Evolutionary conservation across 2,888 invertebrate species (phyloP).

Genomic region (Romanomermis culicivorax): DNA sequence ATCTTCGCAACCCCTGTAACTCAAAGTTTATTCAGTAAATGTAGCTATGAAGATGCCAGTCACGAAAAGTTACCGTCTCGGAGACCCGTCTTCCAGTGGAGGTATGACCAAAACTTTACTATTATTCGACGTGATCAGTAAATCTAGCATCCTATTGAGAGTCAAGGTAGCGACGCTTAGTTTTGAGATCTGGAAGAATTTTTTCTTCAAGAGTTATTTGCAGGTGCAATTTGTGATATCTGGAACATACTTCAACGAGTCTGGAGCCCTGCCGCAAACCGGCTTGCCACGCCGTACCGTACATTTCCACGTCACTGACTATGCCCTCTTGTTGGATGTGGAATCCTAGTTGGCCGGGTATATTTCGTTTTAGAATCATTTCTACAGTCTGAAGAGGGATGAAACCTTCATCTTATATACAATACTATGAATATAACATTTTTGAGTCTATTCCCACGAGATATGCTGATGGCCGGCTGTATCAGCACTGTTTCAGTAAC

Average conservation of each 20-base stretch:
- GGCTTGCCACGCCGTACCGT: constrained; percentile 39
- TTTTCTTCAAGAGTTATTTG: background rate
- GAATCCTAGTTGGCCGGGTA: constrained; percentile 56
- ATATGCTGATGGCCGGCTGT: too few species aligned
- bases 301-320: constrained; percentile 67
- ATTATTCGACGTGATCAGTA: constrained; percentile 63
- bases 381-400: constrained; percentile 42
- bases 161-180: constrained; percentile 66
- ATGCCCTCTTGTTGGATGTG: constrained; percentile 41
- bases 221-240: background rate
- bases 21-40: background rate
- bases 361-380: constrained; percentile 54
- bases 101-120: constrained; percentile 63
- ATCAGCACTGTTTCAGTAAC: too few species aligned
- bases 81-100: constrained; percentile 44
- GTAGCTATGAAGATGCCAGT: background rate
- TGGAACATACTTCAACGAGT: constrained; percentile 46
- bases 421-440: background rate
- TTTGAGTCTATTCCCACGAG: too few species aligned
- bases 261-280: constrained; percentile 73
- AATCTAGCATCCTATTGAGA: constrained; percentile 76
- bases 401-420: constrained; percentile 1
- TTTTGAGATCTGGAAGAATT: constrained; percentile 46
- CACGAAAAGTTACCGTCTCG: constrained; percentile 37
- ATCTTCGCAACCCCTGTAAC: constrained; percentile 11